phyloP scores from a whole-genome alignment of 2,888 invertebrate species.

The Ctena decussata region DNA sequence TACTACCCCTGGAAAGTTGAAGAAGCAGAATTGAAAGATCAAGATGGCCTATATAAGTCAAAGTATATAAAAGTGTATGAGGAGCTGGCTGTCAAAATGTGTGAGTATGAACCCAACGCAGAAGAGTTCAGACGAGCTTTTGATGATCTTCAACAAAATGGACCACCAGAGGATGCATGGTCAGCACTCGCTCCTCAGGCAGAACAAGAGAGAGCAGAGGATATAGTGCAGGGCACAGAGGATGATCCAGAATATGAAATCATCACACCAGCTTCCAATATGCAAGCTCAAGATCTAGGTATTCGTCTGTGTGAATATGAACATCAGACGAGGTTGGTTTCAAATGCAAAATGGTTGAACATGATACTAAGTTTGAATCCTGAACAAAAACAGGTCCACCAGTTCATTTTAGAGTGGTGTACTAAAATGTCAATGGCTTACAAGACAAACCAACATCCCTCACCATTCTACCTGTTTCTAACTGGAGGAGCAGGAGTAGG shows the following conservation, averaged over 20 bases:
- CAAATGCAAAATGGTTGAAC: not conserved
- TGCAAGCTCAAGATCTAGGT: not conserved
- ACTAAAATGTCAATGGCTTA: constrained; percentile 1
- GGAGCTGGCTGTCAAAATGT: not conserved
- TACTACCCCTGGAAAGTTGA: constrained; percentile 7
- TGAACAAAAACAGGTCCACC: constrained; percentile 6
- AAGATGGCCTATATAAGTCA: not conserved
- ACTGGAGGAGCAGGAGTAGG: constrained; percentile 24
- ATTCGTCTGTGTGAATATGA: too few relatives aligned
- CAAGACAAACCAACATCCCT: not conserved
- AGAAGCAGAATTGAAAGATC: not conserved
- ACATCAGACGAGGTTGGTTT: not conserved
- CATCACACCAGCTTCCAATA: not conserved
- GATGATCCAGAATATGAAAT: not conserved
- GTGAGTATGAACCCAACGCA: not conserved
- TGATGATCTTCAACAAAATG: constrained; percentile 6
- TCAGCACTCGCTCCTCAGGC: not conserved
- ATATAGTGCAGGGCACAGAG: not conserved
- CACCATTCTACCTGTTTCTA: constrained; percentile 2
- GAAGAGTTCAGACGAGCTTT: constrained; percentile 4
- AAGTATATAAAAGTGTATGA: not conserved
- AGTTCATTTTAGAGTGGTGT: constrained; percentile 26
- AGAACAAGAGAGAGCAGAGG: constrained; percentile 15
- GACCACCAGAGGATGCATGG: constrained; percentile 26
- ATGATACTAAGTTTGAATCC: constrained; percentile 10